A percentile compares a stretch with the other conserved stretches of the same genome.
These are phyloP conservation scores for Selenia dentaria DNA, from an alignment of 2,888 invertebrate species.

Conservation along the genomic window DNA sequence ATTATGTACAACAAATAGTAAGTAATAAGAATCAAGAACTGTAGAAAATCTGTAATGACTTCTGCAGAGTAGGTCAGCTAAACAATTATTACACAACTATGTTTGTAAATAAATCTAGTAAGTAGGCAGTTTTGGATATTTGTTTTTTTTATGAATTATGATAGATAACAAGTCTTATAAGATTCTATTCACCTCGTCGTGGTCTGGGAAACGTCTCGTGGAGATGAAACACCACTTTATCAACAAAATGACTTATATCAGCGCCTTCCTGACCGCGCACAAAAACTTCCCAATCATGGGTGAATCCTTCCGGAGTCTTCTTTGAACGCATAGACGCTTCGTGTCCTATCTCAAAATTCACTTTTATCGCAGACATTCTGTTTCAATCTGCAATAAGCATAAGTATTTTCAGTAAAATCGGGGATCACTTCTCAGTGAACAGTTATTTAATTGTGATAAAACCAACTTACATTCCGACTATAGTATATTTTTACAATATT, in stretches of 20 bases:
- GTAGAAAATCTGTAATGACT: too few species aligned
- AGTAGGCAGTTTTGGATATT: neutral
- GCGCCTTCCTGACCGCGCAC: slow-evolving; percentile 94
- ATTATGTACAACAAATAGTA: too few species aligned
- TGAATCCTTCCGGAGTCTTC: slow-evolving; percentile 95
- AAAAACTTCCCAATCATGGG: slow-evolving; percentile 99
- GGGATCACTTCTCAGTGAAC: slow-evolving; percentile 35
- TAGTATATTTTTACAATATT: slow-evolving; percentile 30
- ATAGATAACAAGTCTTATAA: slow-evolving; percentile 6
- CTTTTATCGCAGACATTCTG: slow-evolving; percentile 79
- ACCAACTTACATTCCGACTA: slow-evolving; percentile 42
- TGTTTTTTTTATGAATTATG: neutral
- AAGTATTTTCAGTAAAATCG: slow-evolving; percentile 32
- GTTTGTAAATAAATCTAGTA: slow-evolving; percentile 19
- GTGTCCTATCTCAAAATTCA: slow-evolving; percentile 97
- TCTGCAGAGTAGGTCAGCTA: slow-evolving; percentile 25
- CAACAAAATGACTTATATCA: slow-evolving; percentile 95
- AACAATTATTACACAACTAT: slow-evolving; percentile 22
- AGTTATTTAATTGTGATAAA: slow-evolving; percentile 3
- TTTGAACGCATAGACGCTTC: slow-evolving; percentile 92
- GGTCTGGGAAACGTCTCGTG: slow-evolving; percentile 97
- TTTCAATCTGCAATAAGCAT: slow-evolving; percentile 32
- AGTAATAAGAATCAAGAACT: too few species aligned
- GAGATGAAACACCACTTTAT: slow-evolving; percentile 95
- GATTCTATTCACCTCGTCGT: slow-evolving; percentile 88